Evolutionary conservation across 1,140 invertebrate species (phyloP), one percentile per base, ranked within the genome.

Genomic region (Brachionus rubens): DNA sequence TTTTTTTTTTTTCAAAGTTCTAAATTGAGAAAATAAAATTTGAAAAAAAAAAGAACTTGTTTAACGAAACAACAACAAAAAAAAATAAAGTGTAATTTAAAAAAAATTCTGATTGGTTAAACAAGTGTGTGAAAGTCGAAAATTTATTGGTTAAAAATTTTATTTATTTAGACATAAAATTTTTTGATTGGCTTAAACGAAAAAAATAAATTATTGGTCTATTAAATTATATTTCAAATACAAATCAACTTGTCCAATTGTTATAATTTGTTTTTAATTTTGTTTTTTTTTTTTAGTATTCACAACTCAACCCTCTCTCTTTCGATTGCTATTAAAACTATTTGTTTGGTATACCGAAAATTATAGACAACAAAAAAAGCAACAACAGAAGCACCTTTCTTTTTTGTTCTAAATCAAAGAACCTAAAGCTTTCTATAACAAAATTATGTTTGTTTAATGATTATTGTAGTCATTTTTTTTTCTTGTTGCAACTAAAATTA

Each of bases 291-390:
- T 36, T 5, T 3, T 9, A 5, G 9, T 3, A 65, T 65, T 65
- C 59, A 65, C 59, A 65, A 65, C 59, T 65, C 59, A 65, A 24
- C 59, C 43, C 12, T 30, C 5, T 33, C 19, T 21, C n/a, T 36
- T 43, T 65, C 24, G 19, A 16, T 59, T 16, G 54, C 24, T 4
- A 36, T 43, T 43, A 24, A 43, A 21, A 30, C 21, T 24, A 21
- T 26, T 24, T 43, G 26, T 43, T 65, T 24, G 14, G 36, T 24
- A 65, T 41, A 40, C 56, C 30, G 56, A 62, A n/a, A 16, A 21
- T 33, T 62, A 62, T 36, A 62, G 36, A 62, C 33, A 62, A 62
- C 56, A n/a, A n/a, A n/a, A n/a, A n/a, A n/a, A n/a, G n/a, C n/a
- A n/a, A n/a, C n/a, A n/a, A n/a, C n/a, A n/a, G n/a, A n/a, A n/a